Evolutionary conservation across 1,140 invertebrate genomes (phyloP).

Genomic region (Limonius californicus): DNA sequence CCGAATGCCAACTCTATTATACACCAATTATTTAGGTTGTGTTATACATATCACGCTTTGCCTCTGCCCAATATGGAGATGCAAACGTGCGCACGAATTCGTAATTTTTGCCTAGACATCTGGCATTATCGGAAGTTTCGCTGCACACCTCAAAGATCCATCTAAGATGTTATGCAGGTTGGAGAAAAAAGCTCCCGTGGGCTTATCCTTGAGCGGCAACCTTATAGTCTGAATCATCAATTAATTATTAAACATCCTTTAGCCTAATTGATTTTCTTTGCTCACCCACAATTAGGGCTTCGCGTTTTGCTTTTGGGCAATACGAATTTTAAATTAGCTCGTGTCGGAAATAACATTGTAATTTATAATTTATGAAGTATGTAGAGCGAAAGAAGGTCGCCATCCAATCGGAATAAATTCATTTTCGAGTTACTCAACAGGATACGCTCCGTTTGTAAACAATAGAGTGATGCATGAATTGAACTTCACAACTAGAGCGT

Average conservation of each 20-base stretch:
- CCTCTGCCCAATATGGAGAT: slow-evolving; percentile 33
- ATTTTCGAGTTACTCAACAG: slow-evolving; percentile 5
- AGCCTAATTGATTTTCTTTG: no score
- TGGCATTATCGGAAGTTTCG: slow-evolving; percentile 14
- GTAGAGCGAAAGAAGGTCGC: slow-evolving; percentile 9
- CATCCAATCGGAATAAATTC: not conserved
- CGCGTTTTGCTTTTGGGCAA: not conserved
- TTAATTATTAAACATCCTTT: no score
- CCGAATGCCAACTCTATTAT: slow-evolving; percentile 43
- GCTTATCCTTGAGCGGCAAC: no score
- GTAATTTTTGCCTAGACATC: slow-evolving; percentile 29
- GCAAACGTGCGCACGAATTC: slow-evolving; percentile 37
- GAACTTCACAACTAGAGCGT: slow-evolving; percentile 3
- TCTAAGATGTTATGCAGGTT: no score
- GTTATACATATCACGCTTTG: slow-evolving; percentile 43
- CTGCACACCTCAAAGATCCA: not conserved
- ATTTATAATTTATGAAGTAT: slow-evolving; percentile 5
- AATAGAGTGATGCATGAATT: slow-evolving; percentile 10
- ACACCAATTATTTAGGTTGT: slow-evolving; percentile 45
- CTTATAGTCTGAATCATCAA: no score
- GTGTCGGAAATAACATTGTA: slow-evolving; percentile 7
- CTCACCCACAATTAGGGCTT: not conserved
- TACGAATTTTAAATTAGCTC: not conserved
- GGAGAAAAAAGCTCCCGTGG: no score
- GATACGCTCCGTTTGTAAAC: slow-evolving; percentile 11